Evolutionary conservation across 2,113 vertebrate species (phyloP).

Genomic region (Mandrillus leucophaeus): DNA sequence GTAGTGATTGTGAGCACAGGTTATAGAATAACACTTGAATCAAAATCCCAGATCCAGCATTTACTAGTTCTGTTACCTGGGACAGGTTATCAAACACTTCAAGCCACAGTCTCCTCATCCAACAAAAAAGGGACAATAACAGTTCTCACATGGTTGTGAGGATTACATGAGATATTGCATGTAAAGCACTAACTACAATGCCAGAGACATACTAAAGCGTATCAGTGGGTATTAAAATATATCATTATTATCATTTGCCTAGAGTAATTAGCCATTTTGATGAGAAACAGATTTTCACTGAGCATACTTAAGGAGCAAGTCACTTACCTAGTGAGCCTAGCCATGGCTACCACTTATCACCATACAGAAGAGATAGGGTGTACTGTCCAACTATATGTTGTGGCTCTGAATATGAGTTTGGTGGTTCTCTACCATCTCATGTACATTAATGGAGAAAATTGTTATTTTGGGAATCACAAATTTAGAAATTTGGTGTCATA

Average conservation of each 20-base stretch:
- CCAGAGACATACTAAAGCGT: background rate
- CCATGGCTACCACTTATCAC: background rate
- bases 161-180: background rate
- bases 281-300: background rate
- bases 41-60: background rate
- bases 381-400: background rate
- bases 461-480: background rate
- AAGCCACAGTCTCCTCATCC: background rate
- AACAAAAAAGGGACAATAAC: background rate
- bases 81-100: background rate
- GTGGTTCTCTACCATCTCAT: background rate
- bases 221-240: background rate
- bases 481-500: background rate
- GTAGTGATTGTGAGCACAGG: background rate
- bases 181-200: background rate
- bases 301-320: background rate
- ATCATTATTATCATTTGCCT: background rate
- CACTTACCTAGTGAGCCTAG: background rate
- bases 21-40: slow-evolving; percentile 28
- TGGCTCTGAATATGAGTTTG: background rate
- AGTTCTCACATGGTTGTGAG: background rate
- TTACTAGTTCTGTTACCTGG: background rate
- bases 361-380: background rate
- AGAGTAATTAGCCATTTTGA: background rate
- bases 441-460: background rate